Evolutionary conservation across 2,797 vertebrate species (phyloP).

Genomic region (Sarcophilus harrisii): DNA sequence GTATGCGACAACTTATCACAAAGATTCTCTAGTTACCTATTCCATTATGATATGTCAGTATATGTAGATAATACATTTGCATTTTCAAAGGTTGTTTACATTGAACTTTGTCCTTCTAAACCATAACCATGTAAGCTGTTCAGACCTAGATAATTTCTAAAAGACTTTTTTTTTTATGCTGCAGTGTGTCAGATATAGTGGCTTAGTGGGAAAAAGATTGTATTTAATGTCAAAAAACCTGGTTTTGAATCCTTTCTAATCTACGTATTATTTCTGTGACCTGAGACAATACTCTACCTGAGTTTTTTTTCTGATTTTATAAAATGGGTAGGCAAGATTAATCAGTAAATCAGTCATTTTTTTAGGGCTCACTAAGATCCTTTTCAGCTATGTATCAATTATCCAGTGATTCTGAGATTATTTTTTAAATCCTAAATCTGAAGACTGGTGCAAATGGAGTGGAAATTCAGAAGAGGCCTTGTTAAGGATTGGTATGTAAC

Average conservation of each 20-base stretch:
- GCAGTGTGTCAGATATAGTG: not conserved
- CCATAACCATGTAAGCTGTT: not conserved
- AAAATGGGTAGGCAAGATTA: not conserved
- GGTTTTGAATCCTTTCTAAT: not conserved
- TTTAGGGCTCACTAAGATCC: not conserved
- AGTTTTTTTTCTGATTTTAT: not conserved
- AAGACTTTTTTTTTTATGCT: not conserved
- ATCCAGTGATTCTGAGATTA: not conserved
- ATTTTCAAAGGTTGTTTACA: not conserved
- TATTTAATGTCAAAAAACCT: not conserved
- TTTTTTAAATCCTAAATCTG: not conserved
- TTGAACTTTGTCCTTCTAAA: not conserved
- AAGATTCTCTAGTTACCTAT: not conserved
- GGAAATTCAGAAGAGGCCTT: not conserved
- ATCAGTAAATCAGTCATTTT: not conserved
- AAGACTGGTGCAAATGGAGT: not conserved
- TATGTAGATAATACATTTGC: not conserved
- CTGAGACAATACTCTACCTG: not conserved
- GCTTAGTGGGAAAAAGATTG: not conserved
- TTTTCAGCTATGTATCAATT: not conserved
- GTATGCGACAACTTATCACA: not conserved
- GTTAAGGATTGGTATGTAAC: not conserved
- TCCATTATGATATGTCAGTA: not conserved
- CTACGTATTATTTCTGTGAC: not conserved
- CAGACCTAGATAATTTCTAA: not conserved